phyloP scores from a whole-genome alignment of 2,113 vertebrate species.

The Saguinus midas region DNA sequence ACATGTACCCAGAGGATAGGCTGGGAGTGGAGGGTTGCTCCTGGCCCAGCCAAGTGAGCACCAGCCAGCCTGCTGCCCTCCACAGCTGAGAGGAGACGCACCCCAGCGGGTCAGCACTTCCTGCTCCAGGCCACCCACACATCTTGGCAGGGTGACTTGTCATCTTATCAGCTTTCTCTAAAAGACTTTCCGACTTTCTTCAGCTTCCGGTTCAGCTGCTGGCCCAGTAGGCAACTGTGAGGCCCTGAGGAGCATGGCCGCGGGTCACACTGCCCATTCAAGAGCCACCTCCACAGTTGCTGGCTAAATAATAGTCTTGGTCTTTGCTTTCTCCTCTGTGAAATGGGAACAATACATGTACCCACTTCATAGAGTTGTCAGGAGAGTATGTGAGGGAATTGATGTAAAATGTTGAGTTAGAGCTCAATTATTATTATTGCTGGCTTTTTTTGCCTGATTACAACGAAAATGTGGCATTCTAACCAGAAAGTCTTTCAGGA shows the following conservation, averaged over 20 bases:
- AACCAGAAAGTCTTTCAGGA: neutral
- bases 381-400: neutral
- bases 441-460: neutral
- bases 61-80: neutral
- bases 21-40: neutral
- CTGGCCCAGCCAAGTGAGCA: neutral
- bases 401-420: neutral
- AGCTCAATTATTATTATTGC: neutral
- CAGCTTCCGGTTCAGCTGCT: neutral
- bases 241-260: neutral
- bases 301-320: neutral
- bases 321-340: neutral
- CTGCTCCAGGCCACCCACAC: neutral
- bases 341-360: neutral
- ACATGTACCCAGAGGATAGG: neutral
- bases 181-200: neutral
- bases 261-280: neutral
- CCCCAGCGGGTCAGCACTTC: neutral
- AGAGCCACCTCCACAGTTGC: accelerated
- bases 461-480: neutral
- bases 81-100: neutral
- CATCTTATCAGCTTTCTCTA: neutral
- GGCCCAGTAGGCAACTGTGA: neutral
- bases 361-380: neutral
- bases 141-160: neutral